Base-by-base conservation (phyloP, 2,888 invertebrate species). In the Hermaeophaga mercurialis region DNA sequence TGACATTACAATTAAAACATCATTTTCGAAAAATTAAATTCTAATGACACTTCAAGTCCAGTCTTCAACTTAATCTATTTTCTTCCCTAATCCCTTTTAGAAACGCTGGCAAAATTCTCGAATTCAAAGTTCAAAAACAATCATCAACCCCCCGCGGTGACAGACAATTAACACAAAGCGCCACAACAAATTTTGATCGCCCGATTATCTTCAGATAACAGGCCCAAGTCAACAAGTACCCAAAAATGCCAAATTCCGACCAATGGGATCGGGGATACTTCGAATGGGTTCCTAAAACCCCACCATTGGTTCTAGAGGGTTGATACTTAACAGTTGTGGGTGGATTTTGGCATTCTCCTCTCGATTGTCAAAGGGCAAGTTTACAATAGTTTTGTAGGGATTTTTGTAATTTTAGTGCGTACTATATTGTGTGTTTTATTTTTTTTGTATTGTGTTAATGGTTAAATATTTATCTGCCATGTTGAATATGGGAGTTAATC, bases 401-500 rank as follows among this genome's bases (percentile, higher is more conserved):
- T 3, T n/a, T n/a, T n/a, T n/a, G n/a, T n/a, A n/a, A n/a, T 8
- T 8, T 28, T 28, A 3, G 28, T n/a, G 28, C 9, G 28, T 28
- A 8, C 28, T 28, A 9, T 8, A 28, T 28, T 28, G 4, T 3
- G 28, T 28, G 28, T 28, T 7, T 7, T 26, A 4, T 3, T 24
- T 24, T 43, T 22, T 24, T 43, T 41, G 11, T 2, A 5, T 24
- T 6, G 7, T 3, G 7, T 44, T 15, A 9, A 28, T 48, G 48
- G 48, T 48, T 17, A 48, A 48, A 17, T 38, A 38, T 38, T 48
- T 38, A 3, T 48, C 48, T 24, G 18, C 11, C 4, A 31, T 50
- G 50, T 5, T 50, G 19, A 39, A 50, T 41, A 15, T 39, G 41
- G 39, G 38, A 17, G 28, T 41, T 41, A 48, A 48, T 26, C 48